Conservation (phyloP, 2,888 invertebrate species). For the Epiperipatus broadwayi region DNA sequence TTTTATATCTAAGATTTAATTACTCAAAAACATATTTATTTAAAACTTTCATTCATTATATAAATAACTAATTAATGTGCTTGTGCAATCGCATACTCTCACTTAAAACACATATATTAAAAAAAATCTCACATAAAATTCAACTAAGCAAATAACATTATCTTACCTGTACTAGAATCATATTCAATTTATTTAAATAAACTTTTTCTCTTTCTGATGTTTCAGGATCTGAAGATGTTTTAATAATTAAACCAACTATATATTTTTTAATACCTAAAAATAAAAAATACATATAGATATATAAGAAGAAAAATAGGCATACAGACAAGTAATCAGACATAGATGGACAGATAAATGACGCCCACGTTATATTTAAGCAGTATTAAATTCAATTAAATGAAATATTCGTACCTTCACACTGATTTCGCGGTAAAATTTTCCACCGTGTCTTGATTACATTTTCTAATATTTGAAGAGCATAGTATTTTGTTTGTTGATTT, state of each 20-base stretch:
- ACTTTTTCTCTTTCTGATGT: slow-evolving; percentile 80
- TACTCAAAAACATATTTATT: too few species aligned
- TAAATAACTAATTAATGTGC: too few species aligned
- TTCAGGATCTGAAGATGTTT: slow-evolving; percentile 79
- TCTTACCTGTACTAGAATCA: slow-evolving; percentile 81
- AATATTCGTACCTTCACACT: slow-evolving; percentile 54
- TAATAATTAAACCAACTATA: slow-evolving; percentile 93
- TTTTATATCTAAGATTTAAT: slow-evolving; percentile 13
- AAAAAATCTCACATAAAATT: slow-evolving; percentile 4
- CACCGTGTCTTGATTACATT: slow-evolving; percentile 95
- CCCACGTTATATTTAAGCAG: not conserved
- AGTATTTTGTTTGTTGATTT: slow-evolving; percentile 97
- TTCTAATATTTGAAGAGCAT: slow-evolving; percentile 95
- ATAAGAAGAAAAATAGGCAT: not conserved
- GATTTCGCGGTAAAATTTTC: slow-evolving; percentile 94
- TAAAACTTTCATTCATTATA: too few species aligned
- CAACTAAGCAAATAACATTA: slow-evolving; percentile 1
- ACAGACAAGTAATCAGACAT: not conserved
- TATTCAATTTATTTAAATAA: slow-evolving; percentile 90
- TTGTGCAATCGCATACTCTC: too few species aligned
- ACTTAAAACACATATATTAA: too few species aligned
- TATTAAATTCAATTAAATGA: slow-evolving; percentile 12
- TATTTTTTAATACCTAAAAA: slow-evolving; percentile 82
- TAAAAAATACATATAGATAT: slow-evolving; percentile 7
- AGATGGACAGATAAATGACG: slow-evolving; percentile 1